These are phyloP conservation scores for Biston betularia DNA, from an alignment of 2,888 invertebrate genomes.

Conservation along the genomic window DNA sequence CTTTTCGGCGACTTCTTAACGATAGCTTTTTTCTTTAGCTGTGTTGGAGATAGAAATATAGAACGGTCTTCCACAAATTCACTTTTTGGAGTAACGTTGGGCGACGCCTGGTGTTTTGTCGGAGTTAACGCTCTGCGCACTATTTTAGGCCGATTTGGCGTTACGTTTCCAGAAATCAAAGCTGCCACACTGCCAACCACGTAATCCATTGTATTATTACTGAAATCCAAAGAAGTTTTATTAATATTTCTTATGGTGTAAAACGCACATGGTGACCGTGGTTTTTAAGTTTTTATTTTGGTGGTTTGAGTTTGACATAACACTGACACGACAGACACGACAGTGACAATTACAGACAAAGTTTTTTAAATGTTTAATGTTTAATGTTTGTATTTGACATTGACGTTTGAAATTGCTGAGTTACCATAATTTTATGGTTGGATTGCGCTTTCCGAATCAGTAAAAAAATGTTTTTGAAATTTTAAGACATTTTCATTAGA, in stretches of 20 bases:
- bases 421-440: too few species aligned
- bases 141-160: conserved; percentile 83
- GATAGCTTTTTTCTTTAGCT: conserved; percentile 79
- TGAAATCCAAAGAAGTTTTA: conserved; percentile 23
- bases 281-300: conserved; percentile 13
- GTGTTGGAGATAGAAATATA: conserved; percentile 75
- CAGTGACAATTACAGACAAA: not conserved
- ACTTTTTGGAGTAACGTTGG: conserved; percentile 80
- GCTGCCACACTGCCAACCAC: conserved; percentile 86
- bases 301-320: not conserved
- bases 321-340: too few species aligned
- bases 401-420: too few species aligned
- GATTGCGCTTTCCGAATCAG: too few species aligned
- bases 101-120: conserved; percentile 76
- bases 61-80: conserved; percentile 74
- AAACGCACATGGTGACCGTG: conserved; percentile 61
- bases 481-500: too few species aligned
- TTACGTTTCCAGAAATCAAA: conserved; percentile 84
- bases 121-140: conserved; percentile 74
- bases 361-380: too few species aligned
- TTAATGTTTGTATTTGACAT: too few species aligned
- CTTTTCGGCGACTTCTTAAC: conserved; percentile 81
- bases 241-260: conserved; percentile 9
- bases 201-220: conserved; percentile 73
- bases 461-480: too few species aligned